Evolutionary conservation across 2,797 vertebrate species (phyloP).

Genomic region (Typhlichthys eigenmanni): DNA sequence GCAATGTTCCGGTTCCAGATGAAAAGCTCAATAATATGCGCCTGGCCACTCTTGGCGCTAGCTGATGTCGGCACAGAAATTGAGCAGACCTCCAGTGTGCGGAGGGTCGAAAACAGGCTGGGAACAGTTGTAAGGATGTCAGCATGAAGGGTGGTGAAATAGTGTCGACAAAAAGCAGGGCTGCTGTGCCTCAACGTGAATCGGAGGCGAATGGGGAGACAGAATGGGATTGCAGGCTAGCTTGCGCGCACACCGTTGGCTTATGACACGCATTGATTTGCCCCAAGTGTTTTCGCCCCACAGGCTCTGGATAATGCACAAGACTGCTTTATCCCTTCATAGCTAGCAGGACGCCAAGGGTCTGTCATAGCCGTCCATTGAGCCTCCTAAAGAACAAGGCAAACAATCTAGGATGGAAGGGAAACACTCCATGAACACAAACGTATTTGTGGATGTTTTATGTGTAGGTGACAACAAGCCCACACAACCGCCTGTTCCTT

Average conservation of each 20-base stretch:
- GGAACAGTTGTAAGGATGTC: conserved; percentile 53
- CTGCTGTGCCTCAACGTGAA: conserved; percentile 43
- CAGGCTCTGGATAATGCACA: conserved; percentile 47
- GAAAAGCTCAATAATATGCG: conserved; percentile 8
- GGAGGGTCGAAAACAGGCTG: conserved; percentile 34
- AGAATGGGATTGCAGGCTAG: conserved; percentile 32
- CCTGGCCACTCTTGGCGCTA: conserved; percentile 16
- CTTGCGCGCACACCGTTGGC: conserved; percentile 12
- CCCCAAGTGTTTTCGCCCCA: conserved; percentile 39
- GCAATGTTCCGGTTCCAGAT: conserved; percentile 15
- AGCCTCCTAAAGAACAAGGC: conserved; percentile 7
- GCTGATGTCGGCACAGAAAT: conserved; percentile 45
- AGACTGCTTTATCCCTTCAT: conserved; percentile 42
- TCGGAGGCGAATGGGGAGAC: conserved; percentile 47
- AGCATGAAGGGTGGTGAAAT: conserved; percentile 53
- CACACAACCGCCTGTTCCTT: conserved; percentile 2
- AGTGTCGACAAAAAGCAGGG: conserved; percentile 69
- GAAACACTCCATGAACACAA: not conserved
- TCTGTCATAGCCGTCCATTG: conserved; percentile 16
- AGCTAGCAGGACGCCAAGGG: conserved; percentile 30
- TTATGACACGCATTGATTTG: conserved; percentile 31
- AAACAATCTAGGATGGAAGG: not conserved
- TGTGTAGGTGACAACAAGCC: conserved; percentile 9
- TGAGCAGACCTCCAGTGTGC: conserved; percentile 61
- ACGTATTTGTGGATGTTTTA: conserved; percentile 16